Conservation (phyloP, 2,888 invertebrate species). For the Melieria picta region DNA sequence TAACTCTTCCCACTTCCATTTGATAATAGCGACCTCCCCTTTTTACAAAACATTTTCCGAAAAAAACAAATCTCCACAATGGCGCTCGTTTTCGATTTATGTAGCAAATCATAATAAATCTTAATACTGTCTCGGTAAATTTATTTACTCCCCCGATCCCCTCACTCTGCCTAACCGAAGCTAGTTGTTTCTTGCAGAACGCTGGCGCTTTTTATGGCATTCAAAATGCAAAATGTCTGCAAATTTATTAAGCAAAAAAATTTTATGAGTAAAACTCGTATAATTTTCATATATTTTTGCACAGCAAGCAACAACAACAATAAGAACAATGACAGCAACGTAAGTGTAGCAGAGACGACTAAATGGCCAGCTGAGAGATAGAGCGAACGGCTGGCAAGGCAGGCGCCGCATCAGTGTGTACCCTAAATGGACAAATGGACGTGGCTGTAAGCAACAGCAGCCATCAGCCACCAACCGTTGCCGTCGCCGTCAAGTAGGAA, state of each 20-base stretch:
- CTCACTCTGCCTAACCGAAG: too few relatives aligned
- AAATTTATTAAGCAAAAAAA: conserved; percentile 47
- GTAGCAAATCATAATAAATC: too few relatives aligned
- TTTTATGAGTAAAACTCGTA: conserved; percentile 62
- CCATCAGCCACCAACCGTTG: conserved; percentile 21
- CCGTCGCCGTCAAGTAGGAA: too few relatives aligned
- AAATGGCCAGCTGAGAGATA: not conserved
- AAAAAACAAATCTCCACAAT: too few relatives aligned
- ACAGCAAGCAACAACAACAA: conserved; percentile 36
- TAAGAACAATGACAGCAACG: conserved; percentile 16
- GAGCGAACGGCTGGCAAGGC: not conserved
- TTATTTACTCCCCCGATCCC: too few relatives aligned
- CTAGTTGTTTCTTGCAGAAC: too few relatives aligned
- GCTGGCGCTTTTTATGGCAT: too few relatives aligned
- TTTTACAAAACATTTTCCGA: too few relatives aligned
- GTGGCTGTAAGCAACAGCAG: conserved; percentile 39
- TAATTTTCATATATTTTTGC: conserved; percentile 62
- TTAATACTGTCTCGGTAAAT: too few relatives aligned
- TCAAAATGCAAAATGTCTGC: conserved; percentile 25
- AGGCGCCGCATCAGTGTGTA: conserved; percentile 2
- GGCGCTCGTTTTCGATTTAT: too few relatives aligned
- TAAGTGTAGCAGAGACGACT: conserved; percentile 10
- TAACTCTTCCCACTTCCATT: too few relatives aligned
- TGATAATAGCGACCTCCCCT: too few relatives aligned
- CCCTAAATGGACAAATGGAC: conserved; percentile 44